These are phyloP conservation scores for Drosophila bocki DNA, from an alignment of 1,140 invertebrate species.

Conservation along the genomic window DNA sequence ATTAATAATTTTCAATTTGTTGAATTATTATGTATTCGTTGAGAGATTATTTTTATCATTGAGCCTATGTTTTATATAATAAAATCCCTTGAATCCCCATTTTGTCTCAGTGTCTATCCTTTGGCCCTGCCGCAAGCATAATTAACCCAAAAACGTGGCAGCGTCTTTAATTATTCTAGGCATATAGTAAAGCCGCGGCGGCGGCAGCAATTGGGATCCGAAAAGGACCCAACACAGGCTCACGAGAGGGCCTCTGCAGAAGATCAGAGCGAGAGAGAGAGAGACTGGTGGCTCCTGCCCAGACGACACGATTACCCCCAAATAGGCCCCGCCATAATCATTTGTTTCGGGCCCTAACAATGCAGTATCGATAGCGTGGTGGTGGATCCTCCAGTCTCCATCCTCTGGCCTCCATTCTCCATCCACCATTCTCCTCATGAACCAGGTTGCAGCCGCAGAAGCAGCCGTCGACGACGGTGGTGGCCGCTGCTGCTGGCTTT, in stretches of 20 bases:
- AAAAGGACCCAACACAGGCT: conserved; percentile 43
- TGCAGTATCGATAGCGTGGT: conserved; percentile 63
- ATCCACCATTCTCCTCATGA: conserved; percentile 1
- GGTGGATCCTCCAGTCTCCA: conserved; percentile 24
- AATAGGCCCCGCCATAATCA: conserved; percentile 77
- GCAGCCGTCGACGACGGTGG: conserved; percentile 31
- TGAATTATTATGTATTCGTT: background rate
- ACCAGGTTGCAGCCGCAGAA: conserved; percentile 18
- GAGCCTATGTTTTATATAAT: background rate
- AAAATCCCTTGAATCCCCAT: no score
- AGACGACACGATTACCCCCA: conserved; percentile 75
- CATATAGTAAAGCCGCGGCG: conserved; percentile 23
- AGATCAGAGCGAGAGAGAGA: background rate
- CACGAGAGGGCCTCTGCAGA: conserved; percentile 19
- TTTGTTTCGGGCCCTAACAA: conserved; percentile 74
- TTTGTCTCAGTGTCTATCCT: conserved; percentile 13
- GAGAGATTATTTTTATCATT: background rate
- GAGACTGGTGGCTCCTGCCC: conserved; percentile 25
- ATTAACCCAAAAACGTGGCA: conserved; percentile 56
- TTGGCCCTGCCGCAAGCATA: conserved; percentile 25
- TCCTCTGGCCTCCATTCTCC: background rate
- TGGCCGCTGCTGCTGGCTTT: conserved; percentile 27
- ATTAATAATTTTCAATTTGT: background rate
- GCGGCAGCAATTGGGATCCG: conserved; percentile 26
- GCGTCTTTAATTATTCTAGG: conserved; percentile 48